These are phyloP conservation scores for Oceanodroma leucorhoa DNA, from an alignment of 2,797 vertebrate genomes.

Conservation along the genomic window DNA sequence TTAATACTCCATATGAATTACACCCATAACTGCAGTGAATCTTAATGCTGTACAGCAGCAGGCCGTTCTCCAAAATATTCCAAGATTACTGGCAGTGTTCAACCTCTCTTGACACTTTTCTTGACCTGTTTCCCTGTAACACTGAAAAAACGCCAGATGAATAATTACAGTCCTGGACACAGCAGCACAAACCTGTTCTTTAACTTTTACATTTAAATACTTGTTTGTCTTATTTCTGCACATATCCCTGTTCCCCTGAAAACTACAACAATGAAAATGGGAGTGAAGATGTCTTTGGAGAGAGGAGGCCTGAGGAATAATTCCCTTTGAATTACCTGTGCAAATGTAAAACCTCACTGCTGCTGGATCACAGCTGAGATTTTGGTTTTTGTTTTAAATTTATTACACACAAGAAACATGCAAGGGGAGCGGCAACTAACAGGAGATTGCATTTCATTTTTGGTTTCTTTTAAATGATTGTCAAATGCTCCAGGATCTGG, in stretches of 20 bases:
- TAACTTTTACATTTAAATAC: not conserved
- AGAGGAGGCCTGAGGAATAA: not conserved
- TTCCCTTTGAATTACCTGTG: not conserved
- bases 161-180: not conserved
- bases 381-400: not conserved
- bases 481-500: not conserved
- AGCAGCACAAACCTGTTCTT: conserved; percentile 11
- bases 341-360: not conserved
- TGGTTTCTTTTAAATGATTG: not conserved
- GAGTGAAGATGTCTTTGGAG: not conserved
- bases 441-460: not conserved
- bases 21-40: not conserved
- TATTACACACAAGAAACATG: not conserved
- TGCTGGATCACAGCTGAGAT: not conserved
- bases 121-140: not conserved
- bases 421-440: not conserved
- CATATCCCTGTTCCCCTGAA: not conserved
- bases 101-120: not conserved
- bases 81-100: not conserved
- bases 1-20: not conserved
- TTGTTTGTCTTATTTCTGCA: not conserved
- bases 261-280: not conserved
- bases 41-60: not conserved
- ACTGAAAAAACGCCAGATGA: conserved; percentile 13
- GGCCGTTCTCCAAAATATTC: not conserved